These are phyloP conservation scores for Acanthurus leucopareius DNA, from an alignment of 2,797 vertebrate species.

Conservation along the genomic window DNA sequence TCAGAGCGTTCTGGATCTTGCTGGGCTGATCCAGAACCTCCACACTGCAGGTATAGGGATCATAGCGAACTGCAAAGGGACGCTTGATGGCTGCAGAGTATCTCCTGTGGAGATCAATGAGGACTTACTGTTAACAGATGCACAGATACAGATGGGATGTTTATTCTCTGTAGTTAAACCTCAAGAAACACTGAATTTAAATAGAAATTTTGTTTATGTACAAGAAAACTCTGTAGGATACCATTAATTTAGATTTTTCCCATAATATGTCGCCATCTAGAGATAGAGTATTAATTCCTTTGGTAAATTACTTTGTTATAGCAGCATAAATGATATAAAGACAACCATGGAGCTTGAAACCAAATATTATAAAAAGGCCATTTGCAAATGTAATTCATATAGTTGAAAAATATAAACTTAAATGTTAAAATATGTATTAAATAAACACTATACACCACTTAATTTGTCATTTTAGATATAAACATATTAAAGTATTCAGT, in stretches of 20 bases:
- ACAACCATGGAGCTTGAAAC: background rate
- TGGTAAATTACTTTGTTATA: background rate
- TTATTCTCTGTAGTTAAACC: too few relatives aligned
- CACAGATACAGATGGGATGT: background rate
- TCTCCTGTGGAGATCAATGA: conserved; percentile 75
- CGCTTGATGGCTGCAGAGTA: conserved; percentile 86
- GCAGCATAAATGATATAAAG: background rate
- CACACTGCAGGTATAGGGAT: conserved; percentile 86
- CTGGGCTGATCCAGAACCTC: conserved; percentile 84
- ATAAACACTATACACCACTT: too few relatives aligned
- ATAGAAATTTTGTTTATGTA: too few relatives aligned
- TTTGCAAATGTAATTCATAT: too few relatives aligned
- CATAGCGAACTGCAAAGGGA: conserved; percentile 84
- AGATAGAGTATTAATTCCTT: background rate
- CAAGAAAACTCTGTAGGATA: background rate
- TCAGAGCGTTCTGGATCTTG: conserved; percentile 85
- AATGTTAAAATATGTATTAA: too few relatives aligned
- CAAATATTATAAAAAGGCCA: too few relatives aligned
- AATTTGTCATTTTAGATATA: too few relatives aligned
- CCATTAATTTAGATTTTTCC: background rate
- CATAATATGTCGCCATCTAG: background rate
- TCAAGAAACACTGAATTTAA: background rate
- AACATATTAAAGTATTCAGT: too few relatives aligned
- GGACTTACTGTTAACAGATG: background rate
- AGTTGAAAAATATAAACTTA: too few relatives aligned